Base-by-base conservation (phyloP, 2,888 invertebrate species). In the Steinernema scapterisci region DNA sequence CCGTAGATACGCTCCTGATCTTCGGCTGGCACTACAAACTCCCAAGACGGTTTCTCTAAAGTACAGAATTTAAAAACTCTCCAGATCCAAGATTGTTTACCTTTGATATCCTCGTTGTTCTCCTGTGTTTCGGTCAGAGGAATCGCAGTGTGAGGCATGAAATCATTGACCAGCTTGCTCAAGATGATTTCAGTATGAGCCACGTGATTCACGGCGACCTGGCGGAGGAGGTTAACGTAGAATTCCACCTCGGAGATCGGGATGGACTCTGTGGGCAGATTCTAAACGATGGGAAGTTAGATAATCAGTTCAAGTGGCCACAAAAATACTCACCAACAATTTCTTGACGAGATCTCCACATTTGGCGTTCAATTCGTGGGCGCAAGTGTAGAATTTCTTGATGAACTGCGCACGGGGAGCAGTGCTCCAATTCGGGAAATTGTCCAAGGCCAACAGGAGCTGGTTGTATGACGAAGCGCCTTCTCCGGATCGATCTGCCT, bases 381-480 rank as follows among this genome's bases (percentile, higher is more conserved):
- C 77, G 48, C 73, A 45, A 25, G 71, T 74, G 9, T 83, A 63
- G 72, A 85, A 84, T 73, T 85, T 79, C 25, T 80, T 77, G 23
- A 82, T 56, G 27, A 82, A 73, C 27, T 81, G 79, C 2, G 76
- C 45, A 52, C 79, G 79, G 0, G 80, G 77, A 7, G 72, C 72
- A 31, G 79, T 81, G 25, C 77, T 73, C 83, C 82, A 81, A 3
- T 70, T 72, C 3, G 79, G 77, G 45, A 84, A 73, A 23, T 76
- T 76, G 3, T 77, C 76, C 23, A 83, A 31, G n/a, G 82, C 81
- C 71, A 78, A 77, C 71, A 81, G 81, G 46, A 83, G 76, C 70
- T 83, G 82, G 21, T 76, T 73, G 63, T 82, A 83, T 21, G 80
- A 76, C 1, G 80, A 71, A 0, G 73, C 70, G 0, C 78, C 75